Base-by-base conservation (phyloP, 2,797 vertebrate species). In the Octomys mimax region DNA sequence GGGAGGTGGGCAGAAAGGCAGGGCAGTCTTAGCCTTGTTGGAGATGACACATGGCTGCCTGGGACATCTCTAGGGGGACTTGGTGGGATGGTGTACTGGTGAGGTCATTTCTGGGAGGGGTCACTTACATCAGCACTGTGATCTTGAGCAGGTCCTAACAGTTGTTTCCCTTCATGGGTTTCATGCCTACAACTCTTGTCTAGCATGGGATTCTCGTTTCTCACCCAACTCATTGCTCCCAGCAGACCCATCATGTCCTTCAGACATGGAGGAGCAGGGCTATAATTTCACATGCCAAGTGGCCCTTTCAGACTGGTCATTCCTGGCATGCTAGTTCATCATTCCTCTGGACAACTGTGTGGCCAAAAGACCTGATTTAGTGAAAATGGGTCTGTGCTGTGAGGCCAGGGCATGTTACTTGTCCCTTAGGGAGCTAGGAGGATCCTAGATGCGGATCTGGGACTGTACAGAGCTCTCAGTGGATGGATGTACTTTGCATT, bases 281-380 rank as follows among this genome's bases (percentile, higher is more conserved):
- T 61, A 39, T 46, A 42, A 31, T 87, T 89, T 91, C 75, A 92
- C 11, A 18, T 9, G 68, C 26, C 82, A 70, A 33, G 57, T 22
- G 66, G 13, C n/a, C 70, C 66, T 73, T 57, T 82, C 75, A 49
- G 59, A 49, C 11, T 5, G 9, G 36, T 57, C 80, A 57, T 8
- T 71, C 42, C 62, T 36, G 71, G 87, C 71, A 22, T 54, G 82
- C 28, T 64, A 36, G 49, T 26, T 91, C 12, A 31, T 18, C 39
- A 18, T 88, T 14, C 49, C 26, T 79, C 21, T 89, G 92, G 59
- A 24, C 26, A 83, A 28, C 42, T 2, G 0, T 46, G 36, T 88
- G 94, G 84, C 64, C 85, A 84, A 75, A 83, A 83, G 71, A 77
- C 42, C 36, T 19, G n/a, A 36, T 79, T 94, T 49, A 82, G 62